These are phyloP conservation scores for Cygnus olor DNA, from an alignment of 2,797 vertebrate genomes.

Conservation along the genomic window DNA sequence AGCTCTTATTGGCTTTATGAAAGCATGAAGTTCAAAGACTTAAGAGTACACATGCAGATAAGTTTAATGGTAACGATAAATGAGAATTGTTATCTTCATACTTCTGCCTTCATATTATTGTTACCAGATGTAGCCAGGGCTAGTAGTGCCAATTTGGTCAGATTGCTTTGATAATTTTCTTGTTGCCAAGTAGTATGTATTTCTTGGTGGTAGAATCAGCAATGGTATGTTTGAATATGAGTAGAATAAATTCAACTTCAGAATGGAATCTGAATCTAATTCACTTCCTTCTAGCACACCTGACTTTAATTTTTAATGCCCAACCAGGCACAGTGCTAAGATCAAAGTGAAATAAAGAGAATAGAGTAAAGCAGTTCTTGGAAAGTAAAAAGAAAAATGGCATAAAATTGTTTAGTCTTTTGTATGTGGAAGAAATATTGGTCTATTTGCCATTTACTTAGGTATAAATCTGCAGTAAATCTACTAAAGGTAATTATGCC, in stretches of 20 bases:
- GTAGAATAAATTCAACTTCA: conserved; percentile 32
- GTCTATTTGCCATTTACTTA: conserved; percentile 13
- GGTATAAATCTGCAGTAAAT: conserved; percentile 28
- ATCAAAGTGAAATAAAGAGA: conserved; percentile 52
- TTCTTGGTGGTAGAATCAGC: conserved; percentile 56
- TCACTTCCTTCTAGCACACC: conserved; percentile 56
- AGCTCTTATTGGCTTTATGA: conserved; percentile 25
- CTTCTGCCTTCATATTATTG: conserved; percentile 38
- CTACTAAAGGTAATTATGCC: not conserved
- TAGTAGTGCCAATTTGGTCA: conserved; percentile 57
- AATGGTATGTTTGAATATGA: conserved; percentile 35
- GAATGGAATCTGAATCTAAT: conserved; percentile 62
- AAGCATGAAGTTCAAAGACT: conserved; percentile 40
- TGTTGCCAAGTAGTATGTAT: conserved; percentile 49
- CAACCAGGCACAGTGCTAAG: conserved; percentile 11
- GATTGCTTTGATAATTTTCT: conserved; percentile 64
- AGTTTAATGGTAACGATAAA: conserved; percentile 61
- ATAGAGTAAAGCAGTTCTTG: conserved; percentile 11
- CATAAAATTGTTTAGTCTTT: conserved; percentile 5
- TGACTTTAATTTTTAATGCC: conserved; percentile 66
- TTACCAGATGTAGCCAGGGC: conserved; percentile 47
- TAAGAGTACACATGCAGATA: conserved; percentile 19
- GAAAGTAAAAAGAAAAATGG: conserved; percentile 49
- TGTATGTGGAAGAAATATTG: conserved; percentile 1
- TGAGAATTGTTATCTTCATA: conserved; percentile 59